Evolutionary conservation across 2,888 invertebrate genomes (phyloP).

Genomic region (Agrochola litura): DNA sequence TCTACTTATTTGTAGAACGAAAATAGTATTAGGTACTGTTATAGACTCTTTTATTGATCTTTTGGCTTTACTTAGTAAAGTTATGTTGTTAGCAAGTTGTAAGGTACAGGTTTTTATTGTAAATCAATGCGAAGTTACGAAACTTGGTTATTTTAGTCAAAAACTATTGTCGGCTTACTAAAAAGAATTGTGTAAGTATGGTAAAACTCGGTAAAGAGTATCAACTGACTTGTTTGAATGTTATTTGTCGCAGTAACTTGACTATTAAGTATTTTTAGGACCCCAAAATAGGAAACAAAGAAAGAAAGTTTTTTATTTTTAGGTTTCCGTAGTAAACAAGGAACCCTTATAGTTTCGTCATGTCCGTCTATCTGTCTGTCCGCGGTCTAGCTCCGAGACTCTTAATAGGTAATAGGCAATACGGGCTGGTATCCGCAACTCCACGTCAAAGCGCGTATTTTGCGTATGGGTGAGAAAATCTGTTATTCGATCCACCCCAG

Average conservation of each 20-base stretch:
- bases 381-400: no score
- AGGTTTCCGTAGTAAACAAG: no score
- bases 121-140: constrained; percentile 35
- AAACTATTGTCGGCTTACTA: not conserved
- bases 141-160: constrained; percentile 22
- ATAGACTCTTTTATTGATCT: constrained; percentile 50
- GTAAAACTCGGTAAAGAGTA: not conserved
- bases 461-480: no score
- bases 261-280: not conserved
- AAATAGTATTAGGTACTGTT: constrained; percentile 31
- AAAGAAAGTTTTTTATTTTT: no score
- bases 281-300: not conserved
- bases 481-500: no score
- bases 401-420: no score
- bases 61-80: constrained; percentile 22
- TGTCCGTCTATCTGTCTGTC: no score
- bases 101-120: constrained; percentile 21
- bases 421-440: no score
- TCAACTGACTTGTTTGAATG: not conserved
- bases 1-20: constrained; percentile 34
- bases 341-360: no score
- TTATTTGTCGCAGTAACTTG: not conserved
- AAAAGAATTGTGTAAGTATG: not conserved
- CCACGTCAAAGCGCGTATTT: no score
- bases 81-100: constrained; percentile 40